phyloP scores from a whole-genome alignment of 2,888 invertebrate species.

The Agrenia bidenticulata region DNA sequence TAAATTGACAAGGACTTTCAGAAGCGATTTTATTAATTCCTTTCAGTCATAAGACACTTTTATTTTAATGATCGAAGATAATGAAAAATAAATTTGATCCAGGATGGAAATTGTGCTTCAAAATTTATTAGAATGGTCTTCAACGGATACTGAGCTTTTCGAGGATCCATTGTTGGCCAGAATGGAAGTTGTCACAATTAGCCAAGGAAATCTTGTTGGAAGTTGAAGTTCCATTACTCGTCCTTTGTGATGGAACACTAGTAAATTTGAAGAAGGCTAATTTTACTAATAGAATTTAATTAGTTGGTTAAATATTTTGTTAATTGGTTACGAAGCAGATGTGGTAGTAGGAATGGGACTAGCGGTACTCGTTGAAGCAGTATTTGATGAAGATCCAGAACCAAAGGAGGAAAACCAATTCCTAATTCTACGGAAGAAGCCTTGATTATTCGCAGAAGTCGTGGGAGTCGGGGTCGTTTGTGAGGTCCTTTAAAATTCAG shows the following conservation, averaged over 20 bases:
- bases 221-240: not conserved
- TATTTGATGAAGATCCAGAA: not conserved
- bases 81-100: no score
- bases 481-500: not conserved
- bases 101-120: no score
- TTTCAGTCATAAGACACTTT: no score
- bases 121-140: no score
- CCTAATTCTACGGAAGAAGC: constrained; percentile 4
- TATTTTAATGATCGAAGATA: no score
- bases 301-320: no score
- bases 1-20: no score
- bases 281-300: no score
- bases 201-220: constrained; percentile 23
- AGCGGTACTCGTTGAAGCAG: constrained; percentile 7
- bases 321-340: constrained; percentile 4
- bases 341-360: constrained; percentile 9
- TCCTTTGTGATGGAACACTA: no score
- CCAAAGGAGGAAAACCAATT: constrained; percentile 13
- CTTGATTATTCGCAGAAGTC: not conserved
- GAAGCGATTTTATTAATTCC: no score
- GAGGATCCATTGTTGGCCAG: constrained; percentile 26
- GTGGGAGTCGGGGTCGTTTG: not conserved
- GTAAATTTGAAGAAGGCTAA: no score
- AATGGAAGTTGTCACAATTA: constrained; percentile 20
- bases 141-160: constrained; percentile 2